phyloP scores from a whole-genome alignment of 1,140 invertebrate genomes.

The Belonocnema kinseyi region DNA sequence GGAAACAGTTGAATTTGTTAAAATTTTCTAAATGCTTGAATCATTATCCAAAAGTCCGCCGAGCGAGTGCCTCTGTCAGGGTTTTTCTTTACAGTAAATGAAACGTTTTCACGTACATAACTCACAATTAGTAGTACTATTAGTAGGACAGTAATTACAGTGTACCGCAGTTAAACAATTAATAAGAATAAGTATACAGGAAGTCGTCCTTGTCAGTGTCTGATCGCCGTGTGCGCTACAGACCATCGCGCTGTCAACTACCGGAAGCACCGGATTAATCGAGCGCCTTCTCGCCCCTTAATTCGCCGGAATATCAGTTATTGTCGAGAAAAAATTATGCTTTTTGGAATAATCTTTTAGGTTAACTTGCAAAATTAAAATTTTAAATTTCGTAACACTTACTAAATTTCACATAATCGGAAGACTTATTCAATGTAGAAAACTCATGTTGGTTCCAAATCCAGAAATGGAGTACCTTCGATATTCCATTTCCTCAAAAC shows the following conservation, averaged over 20 bases:
- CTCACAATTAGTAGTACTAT: slow-evolving; percentile 74
- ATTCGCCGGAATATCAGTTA: not conserved
- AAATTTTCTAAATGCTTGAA: slow-evolving; percentile 30
- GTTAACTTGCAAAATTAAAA: too few relatives aligned
- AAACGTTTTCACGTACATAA: slow-evolving; percentile 73
- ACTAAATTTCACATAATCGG: slow-evolving; percentile 23
- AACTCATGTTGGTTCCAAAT: not conserved
- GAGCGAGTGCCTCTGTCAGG: slow-evolving; percentile 75
- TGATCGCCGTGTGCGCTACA: slow-evolving; percentile 67
- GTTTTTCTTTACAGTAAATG: slow-evolving; percentile 75
- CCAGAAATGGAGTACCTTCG: not conserved
- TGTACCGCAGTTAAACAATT: slow-evolving; percentile 75
- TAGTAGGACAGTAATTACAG: slow-evolving; percentile 74
- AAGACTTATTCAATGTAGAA: not conserved
- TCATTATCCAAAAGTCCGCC: slow-evolving; percentile 53
- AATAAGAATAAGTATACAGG: slow-evolving; percentile 72
- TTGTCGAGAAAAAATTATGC: too few relatives aligned
- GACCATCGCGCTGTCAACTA: slow-evolving; percentile 58
- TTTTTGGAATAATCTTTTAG: too few relatives aligned
- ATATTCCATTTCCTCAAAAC: slow-evolving; percentile 34
- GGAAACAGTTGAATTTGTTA: not conserved
- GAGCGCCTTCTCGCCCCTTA: slow-evolving; percentile 47
- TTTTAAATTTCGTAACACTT: too few relatives aligned
- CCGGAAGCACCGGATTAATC: slow-evolving; percentile 55
- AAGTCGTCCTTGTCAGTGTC: slow-evolving; percentile 72